A percentile compares a stretch with the other conserved stretches of the same genome.
Evolutionary conservation across 2,888 invertebrate species (phyloP).

Genomic region (Lycaena phlaeas): DNA sequence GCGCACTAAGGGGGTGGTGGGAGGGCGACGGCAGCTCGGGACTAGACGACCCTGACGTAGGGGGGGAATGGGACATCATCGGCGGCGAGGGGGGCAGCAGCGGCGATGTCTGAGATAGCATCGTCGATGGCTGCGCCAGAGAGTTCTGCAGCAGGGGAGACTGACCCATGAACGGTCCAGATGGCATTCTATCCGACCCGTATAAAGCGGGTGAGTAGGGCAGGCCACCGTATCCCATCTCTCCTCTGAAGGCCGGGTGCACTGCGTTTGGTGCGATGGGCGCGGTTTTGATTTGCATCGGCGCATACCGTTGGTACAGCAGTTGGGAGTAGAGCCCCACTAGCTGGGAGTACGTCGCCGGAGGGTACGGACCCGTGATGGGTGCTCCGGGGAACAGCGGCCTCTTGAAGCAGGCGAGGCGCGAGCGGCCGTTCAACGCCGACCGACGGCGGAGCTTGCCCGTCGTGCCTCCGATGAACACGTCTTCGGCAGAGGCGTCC

Average conservation of each 20-base stretch:
- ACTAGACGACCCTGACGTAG: slow-evolving; percentile 50
- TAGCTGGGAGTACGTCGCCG: slow-evolving; percentile 70
- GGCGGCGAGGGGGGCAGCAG: slow-evolving; percentile 58
- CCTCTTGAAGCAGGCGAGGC: slow-evolving; percentile 92
- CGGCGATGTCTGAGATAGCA: slow-evolving; percentile 38
- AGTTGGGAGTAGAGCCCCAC: slow-evolving; percentile 75
- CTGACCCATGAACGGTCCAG: slow-evolving; percentile 41
- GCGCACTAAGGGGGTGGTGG: slow-evolving; percentile 50
- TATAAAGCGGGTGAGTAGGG: slow-evolving; percentile 53
- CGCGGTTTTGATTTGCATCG: slow-evolving; percentile 66
- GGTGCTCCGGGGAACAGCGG: slow-evolving; percentile 77
- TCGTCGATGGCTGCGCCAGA: slow-evolving; percentile 30
- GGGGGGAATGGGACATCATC: slow-evolving; percentile 43
- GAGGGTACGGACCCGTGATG: slow-evolving; percentile 72
- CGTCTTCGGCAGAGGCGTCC: slow-evolving; percentile 98
- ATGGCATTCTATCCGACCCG: slow-evolving; percentile 40
- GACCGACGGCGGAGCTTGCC: slow-evolving; percentile 93
- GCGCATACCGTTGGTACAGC: slow-evolving; percentile 79
- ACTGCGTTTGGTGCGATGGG: slow-evolving; percentile 66
- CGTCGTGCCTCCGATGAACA: slow-evolving; percentile 98
- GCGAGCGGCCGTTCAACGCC: slow-evolving; percentile 89
- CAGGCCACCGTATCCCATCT: slow-evolving; percentile 50
- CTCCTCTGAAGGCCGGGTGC: slow-evolving; percentile 64
- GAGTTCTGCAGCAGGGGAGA: slow-evolving; percentile 37
- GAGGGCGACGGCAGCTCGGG: slow-evolving; percentile 54